Evolutionary conservation across 2,888 invertebrate species (phyloP).

Genomic region (Norana najaformis): DNA sequence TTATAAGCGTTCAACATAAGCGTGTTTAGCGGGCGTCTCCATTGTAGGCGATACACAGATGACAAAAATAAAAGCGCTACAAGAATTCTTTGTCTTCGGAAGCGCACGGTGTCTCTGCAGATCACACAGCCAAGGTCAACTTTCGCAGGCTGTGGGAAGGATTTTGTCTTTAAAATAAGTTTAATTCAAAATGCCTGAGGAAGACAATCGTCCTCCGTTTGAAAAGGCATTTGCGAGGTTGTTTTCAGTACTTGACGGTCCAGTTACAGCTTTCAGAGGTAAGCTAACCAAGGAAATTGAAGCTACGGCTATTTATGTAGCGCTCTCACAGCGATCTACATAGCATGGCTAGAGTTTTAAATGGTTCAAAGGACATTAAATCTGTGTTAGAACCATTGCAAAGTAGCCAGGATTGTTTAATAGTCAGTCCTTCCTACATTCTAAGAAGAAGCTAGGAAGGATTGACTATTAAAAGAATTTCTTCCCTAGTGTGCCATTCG

Average conservation of each 20-base stretch:
- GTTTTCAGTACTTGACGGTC: not conserved
- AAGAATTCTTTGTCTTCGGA: not conserved
- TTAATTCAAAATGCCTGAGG: conserved; percentile 1
- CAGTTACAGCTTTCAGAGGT: conserved; percentile 20
- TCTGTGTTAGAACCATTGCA: no score
- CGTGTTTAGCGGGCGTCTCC: no score
- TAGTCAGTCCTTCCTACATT: no score
- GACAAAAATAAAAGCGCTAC: no score
- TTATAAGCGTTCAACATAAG: no score
- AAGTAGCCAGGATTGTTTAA: no score
- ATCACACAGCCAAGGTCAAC: not conserved
- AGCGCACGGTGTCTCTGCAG: not conserved
- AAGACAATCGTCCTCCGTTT: not conserved
- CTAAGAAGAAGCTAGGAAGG: no score
- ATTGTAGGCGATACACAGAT: no score
- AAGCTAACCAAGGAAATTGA: not conserved
- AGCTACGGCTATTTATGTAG: not conserved
- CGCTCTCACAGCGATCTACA: not conserved
- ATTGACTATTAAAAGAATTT: no score
- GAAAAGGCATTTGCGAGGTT: not conserved
- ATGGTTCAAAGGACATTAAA: no score
- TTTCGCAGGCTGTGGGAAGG: not conserved
- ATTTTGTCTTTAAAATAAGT: not conserved
- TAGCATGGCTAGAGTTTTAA: no score
- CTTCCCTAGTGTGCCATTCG: no score